Evolutionary conservation across 1,140 invertebrate species (phyloP), one percentile per base, ranked within the genome.

Genomic region (Mactra quadrangularis): DNA sequence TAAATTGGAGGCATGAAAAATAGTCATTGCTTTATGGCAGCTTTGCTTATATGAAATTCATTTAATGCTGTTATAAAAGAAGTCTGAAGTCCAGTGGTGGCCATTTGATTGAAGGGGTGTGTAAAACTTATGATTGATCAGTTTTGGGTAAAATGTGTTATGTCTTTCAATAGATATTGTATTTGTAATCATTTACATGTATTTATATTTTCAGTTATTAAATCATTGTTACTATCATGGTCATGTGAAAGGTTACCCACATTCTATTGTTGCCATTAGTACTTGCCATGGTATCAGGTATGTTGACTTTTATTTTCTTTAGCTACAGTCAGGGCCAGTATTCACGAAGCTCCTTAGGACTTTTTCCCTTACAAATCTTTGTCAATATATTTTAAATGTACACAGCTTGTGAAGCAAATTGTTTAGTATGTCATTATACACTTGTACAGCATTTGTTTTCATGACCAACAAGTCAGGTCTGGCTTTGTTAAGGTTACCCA

Each of bases 221-320:
- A 95, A 95, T 76, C 91, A 97, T 86, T 98, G 97, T 92, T 96
- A 97, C 89, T 98, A 98, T 89, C 95, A 96, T 90, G 97, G 97
- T 33, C 95, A 94, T 53, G 94, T 98, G n/a, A 92, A 95, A 82
- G 95, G 94, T 71, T 93, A 95, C 78, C 93, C 94, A 7, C 93
- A 94, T 41, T 98, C 97, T 0, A 96, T 96, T 95, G 97, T 95
- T 55, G 97, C 97, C 0, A 85, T 98, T 19, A 98, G 97, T 57
- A 98, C 97, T 11, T 98, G 97, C 90, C 93, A 94, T 87, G 95
- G 96, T 29, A 92, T 98, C 53, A 95, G 94, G 94, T 94, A 89
- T 89, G 86, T 29, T 35, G n/a, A n/a, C n/a, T n/a, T n/a, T 27
- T 71, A 41, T 31, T 2, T 71, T 47, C 45, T 47, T 47, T 19